Base-by-base conservation (phyloP, 1,140 invertebrate genomes). In the Heliconius hermathena region DNA sequence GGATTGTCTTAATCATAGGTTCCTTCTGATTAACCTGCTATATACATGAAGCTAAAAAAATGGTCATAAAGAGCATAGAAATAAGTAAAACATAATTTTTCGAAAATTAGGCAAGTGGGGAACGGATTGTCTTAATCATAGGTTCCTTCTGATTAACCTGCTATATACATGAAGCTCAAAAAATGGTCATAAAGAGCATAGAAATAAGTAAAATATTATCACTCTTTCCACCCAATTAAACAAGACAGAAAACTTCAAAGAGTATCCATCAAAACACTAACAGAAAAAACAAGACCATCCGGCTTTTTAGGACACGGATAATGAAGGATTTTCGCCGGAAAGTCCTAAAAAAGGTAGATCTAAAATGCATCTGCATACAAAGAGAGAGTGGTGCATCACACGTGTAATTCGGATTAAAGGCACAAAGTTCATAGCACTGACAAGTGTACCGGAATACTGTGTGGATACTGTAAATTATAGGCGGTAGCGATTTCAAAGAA, bases 371-470 rank as follows among this genome's bases (percentile, higher is more conserved):
- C 22, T 66, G 60, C 60, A 66, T 29, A 66, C 26, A 29, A 29
- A 22, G 54, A 57, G 54, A 66, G 60, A 66, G 26, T 29, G 60
- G 22, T 66, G 60, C 60, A 66, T 66, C 60, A 66, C 60, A 66
- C 60, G 60, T 66, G 26, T 66, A 66, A 66, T 66, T 66, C 60
- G 60, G 60, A 26, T 66, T 66, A 66, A 29, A 66, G 60, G 60
- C 60, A 66, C 60, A 66, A 66, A 66, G 60, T 66, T 66, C 60
- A 29, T 26, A 29, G 60, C 22, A 66, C 60, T 29, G 60, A 66
- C 22, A 9, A 66, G 60, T 66, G 60, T 9, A 29, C 60, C 60
- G 60, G 22, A 16, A 9, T 29, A 29, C 22, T 29, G 26, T 60
- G 9, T 29, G 22, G 60, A 11, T 13, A n/a, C n/a, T n/a, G 22